These are phyloP conservation scores for Hofmannophila pseudospretella DNA, from an alignment of 2,888 invertebrate genomes.

Conservation along the genomic window DNA sequence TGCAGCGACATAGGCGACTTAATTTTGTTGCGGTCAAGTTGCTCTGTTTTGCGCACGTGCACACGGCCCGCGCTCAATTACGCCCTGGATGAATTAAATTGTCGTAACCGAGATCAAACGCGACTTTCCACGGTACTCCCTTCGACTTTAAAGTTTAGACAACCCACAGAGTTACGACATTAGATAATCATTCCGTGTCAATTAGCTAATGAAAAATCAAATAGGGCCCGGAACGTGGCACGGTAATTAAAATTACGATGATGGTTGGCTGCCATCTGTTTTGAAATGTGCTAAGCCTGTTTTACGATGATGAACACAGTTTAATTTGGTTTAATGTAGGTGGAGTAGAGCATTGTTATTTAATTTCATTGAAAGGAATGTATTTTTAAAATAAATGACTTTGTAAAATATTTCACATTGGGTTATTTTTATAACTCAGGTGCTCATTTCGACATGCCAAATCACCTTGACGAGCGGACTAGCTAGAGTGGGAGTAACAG, in stretches of 20 bases:
- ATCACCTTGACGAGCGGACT: too few relatives aligned
- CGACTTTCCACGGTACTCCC: constrained; percentile 21
- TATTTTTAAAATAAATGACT: too few relatives aligned
- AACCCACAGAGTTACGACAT: constrained; percentile 58
- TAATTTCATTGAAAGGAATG: neutral
- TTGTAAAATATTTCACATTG: too few relatives aligned
- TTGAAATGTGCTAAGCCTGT: constrained; percentile 24
- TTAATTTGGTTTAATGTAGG: constrained; percentile 4
- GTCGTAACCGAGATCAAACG: constrained; percentile 64
- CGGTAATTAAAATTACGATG: constrained; percentile 69
- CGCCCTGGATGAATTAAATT: constrained; percentile 66
- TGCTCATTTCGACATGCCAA: too few relatives aligned
- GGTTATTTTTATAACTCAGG: too few relatives aligned
- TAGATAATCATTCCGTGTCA: constrained; percentile 71
- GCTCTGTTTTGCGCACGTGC: constrained; percentile 63
- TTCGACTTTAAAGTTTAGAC: constrained; percentile 21
- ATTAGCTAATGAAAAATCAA: constrained; percentile 77
- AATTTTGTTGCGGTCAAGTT: constrained; percentile 69
- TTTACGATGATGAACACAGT: constrained; percentile 3
- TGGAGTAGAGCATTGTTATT: neutral
- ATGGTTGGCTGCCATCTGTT: constrained; percentile 64
- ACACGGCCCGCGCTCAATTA: constrained; percentile 50
- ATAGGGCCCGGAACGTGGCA: constrained; percentile 52
- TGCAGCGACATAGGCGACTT: constrained; percentile 43
- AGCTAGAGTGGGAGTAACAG: too few relatives aligned